A percentile compares a stretch with the other conserved stretches of the same genome.
Evolutionary conservation across 2,888 invertebrate species (phyloP).

Genomic region (Gordius sp.): DNA sequence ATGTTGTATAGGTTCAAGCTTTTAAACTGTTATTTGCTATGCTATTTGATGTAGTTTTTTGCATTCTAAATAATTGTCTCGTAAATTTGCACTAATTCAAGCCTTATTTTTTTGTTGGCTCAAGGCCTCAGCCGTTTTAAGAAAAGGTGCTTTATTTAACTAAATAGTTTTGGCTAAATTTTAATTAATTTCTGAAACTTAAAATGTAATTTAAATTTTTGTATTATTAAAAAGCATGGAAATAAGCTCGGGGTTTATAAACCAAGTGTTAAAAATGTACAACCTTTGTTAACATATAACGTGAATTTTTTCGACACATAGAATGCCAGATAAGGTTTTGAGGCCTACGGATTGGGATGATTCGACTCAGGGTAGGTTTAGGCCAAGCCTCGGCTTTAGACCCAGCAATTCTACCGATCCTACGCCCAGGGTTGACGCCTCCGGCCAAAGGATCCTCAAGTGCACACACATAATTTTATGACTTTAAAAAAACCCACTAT

Average conservation of each 20-base stretch:
- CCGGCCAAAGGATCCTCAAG: slow-evolving; percentile 1
- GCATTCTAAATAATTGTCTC: no score
- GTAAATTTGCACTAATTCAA: no score
- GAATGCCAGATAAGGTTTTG: neutral
- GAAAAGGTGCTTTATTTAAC: neutral
- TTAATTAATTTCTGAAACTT: neutral
- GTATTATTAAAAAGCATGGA: no score
- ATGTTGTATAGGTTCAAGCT: no score
- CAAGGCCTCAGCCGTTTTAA: no score
- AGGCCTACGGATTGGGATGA: neutral
- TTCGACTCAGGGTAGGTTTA: neutral
- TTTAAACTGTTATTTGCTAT: no score
- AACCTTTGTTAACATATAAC: no score
- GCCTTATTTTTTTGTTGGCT: no score
- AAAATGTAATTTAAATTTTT: neutral
- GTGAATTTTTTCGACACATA: neutral
- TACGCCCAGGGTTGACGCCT: neutral
- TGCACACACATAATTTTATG: neutral
- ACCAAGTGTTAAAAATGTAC: no score
- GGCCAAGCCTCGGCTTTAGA: neutral
- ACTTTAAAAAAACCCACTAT: no score
- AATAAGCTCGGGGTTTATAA: no score
- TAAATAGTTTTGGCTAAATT: neutral
- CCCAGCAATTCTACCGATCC: neutral
- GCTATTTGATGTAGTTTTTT: no score